Percentiles rank a stretch among this genome's conserved stretches.
Conservation (phyloP, 1,140 invertebrate genomes). For the Planococcus citri region DNA sequence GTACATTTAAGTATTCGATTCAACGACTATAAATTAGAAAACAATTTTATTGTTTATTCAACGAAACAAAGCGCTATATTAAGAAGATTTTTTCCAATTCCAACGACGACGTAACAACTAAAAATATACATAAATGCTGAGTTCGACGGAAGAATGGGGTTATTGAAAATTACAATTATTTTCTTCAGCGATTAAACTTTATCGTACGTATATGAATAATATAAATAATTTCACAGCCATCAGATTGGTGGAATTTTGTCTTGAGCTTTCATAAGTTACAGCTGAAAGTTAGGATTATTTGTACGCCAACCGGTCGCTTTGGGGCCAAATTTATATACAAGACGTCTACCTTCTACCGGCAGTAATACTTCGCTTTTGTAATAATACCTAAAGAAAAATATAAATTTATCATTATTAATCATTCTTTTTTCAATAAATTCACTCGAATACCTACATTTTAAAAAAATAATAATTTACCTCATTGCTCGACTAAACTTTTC, state of each 20-base stretch:
- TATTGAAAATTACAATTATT: conserved; percentile 11
- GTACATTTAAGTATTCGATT: neutral
- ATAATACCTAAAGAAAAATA: conserved; percentile 52
- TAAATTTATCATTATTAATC: neutral
- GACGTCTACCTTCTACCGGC: conserved; percentile 61
- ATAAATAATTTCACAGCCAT: conserved; percentile 20
- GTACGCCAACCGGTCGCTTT: conserved; percentile 62
- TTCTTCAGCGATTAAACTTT: conserved; percentile 12
- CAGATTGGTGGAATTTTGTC: conserved; percentile 14
- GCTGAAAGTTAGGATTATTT: conserved; percentile 48
- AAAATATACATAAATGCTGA: conserved; percentile 8
- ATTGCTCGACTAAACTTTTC: conserved; percentile 87
- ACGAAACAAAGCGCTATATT: neutral
- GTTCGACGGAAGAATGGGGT: conserved; percentile 5
- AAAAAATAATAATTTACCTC: conserved; percentile 45
- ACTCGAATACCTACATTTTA: neutral
- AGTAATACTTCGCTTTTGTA: conserved; percentile 70
- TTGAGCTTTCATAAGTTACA: conserved; percentile 12
- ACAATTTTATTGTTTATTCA: conserved; percentile 5
- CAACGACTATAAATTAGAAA: neutral
- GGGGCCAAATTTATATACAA: conserved; percentile 77
- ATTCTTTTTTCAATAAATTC: neutral
- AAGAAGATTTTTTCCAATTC: neutral
- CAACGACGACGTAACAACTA: neutral
- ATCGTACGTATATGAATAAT: conserved; percentile 13